Percentiles rank a stretch among this genome's conserved stretches.
Evolutionary conservation across 2,888 invertebrate species (phyloP).

Genomic region (Aphodius sticticus): DNA sequence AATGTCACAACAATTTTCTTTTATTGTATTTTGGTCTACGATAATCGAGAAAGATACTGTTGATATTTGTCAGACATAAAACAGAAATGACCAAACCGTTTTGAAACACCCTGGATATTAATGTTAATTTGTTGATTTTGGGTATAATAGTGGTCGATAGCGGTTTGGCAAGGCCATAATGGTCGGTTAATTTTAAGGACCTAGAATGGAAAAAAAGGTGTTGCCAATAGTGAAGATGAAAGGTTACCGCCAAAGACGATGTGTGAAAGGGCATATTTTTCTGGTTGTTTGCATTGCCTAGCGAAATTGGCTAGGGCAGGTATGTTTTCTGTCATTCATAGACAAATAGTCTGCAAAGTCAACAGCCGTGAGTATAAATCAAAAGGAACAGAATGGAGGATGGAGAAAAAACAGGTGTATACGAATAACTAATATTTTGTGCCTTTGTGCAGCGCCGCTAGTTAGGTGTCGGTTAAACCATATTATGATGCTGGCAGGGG

Average conservation of each 20-base stretch:
- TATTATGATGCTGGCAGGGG: conserved; percentile 58
- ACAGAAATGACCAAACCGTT: no score
- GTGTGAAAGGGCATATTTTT: background rate
- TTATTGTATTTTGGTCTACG: no score
- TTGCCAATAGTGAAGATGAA: background rate
- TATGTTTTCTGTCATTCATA: conserved; percentile 44
- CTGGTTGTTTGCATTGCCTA: conserved; percentile 18
- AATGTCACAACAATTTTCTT: no score
- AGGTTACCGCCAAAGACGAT: background rate
- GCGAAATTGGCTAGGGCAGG: conserved; percentile 21
- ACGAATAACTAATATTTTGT: conserved; percentile 52
- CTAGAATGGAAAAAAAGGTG: background rate
- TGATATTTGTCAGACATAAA: no score
- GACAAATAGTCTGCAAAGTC: conserved; percentile 48
- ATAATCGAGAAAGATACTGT: no score
- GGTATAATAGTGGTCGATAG: background rate
- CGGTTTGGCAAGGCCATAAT: no score
- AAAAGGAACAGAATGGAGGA: conserved; percentile 34
- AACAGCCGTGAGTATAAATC: conserved; percentile 47
- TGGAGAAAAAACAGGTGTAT: conserved; percentile 49
- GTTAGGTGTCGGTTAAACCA: conserved; percentile 58
- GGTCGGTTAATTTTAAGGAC: background rate
- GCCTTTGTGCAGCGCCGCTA: conserved; percentile 56
- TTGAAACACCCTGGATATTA: no score
- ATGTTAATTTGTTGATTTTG: no score